Base-by-base conservation (phyloP, 2,888 invertebrate species). In the Acleris laterana region DNA sequence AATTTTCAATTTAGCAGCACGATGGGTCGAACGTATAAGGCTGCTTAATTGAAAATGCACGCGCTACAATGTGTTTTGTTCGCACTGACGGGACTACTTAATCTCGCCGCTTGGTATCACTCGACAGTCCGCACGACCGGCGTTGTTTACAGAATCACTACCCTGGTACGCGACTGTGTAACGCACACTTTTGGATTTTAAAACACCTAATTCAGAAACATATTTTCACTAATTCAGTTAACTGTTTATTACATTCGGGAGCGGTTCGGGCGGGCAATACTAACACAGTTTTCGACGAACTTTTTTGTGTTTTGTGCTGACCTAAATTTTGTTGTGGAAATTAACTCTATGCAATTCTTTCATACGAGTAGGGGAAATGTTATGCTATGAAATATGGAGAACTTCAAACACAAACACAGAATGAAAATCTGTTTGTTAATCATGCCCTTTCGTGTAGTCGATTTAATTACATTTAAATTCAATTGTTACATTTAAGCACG, bases 211-310 rank as follows among this genome's bases (percentile, higher is more conserved):
- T 58, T 32, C 51, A 44, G 46, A 50, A 52, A 20, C 52, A 32
- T 20, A 58, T 63, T 63, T 63, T 63, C 56, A 57, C 56, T 57
- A 48, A 63, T 63, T 63, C 52, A 52, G 63, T 58, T 58, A 20
- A 58, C 58, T 63, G 52, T 51, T 58, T 58, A 63, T 63, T 63
- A 38, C 58, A 38, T 32, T 19, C 52, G 52, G 51, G 17, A 58
- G 17, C 50, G 50, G 46, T 63, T 48, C 51, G n/a, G 52, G 28
- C 58, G 7, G 53, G 61, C 20, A 9, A 59, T 56, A 56, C 62
- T 48, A 53, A 53, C 32, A 57, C 46, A 52, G 51, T 52, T 58
- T 58, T 58, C 46, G 6, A 1, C n/a, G 6, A 32, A 44, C 32
- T 55, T 62, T 62, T 56, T 20, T 58, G 13, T 6, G 57, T 46